phyloP scores from a whole-genome alignment of 2,888 invertebrate genomes.

The Polyploca ridens region DNA sequence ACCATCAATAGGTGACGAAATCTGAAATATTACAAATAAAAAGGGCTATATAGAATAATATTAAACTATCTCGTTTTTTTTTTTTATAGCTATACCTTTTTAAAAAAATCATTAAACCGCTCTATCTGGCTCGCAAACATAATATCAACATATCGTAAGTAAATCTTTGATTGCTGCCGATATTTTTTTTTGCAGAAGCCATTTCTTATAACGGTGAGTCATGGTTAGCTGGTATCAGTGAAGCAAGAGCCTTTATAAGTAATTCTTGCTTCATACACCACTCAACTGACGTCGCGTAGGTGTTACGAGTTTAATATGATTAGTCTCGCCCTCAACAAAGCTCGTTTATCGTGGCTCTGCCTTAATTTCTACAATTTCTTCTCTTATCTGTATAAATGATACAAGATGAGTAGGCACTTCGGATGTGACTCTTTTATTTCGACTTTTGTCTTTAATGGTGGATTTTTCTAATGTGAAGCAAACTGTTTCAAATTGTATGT shows the following conservation, averaged over 20 bases:
- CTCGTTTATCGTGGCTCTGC: background rate
- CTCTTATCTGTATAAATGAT: no score
- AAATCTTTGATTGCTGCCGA: background rate
- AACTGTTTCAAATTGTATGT: no score
- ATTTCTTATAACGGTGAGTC: conserved; percentile 33
- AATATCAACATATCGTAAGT: background rate
- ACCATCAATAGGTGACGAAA: no score
- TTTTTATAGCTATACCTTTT: no score
- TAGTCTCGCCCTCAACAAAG: conserved; percentile 32
- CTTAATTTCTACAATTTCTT: background rate
- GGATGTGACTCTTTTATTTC: background rate
- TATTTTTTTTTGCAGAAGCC: conserved; percentile 13
- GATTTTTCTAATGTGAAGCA: no score
- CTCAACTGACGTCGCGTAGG: conserved; percentile 32
- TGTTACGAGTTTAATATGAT: conserved; percentile 38
- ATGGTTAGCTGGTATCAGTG: conserved; percentile 30
- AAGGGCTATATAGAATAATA: no score
- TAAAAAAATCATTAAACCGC: no score
- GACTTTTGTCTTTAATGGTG: no score
- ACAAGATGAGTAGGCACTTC: no score
- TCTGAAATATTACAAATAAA: no score
- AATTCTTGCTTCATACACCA: conserved; percentile 22
- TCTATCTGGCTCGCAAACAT: no score
- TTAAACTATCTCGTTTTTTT: no score
- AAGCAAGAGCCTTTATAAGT: conserved; percentile 37